phyloP scores from a whole-genome alignment of 2,113 vertebrate genomes.

The Myrmecobius fasciatus region DNA sequence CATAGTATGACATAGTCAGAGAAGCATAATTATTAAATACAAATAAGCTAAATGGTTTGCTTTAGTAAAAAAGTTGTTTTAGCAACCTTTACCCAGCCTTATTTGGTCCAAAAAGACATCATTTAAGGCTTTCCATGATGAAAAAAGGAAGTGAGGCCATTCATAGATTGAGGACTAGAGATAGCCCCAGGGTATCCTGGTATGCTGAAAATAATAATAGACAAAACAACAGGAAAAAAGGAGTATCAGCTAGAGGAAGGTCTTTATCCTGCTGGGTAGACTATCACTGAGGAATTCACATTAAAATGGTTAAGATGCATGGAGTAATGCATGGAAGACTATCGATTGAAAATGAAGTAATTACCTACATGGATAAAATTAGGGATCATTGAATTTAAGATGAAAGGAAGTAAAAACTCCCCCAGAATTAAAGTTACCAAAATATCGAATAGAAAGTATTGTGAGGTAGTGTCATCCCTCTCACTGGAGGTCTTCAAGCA shows the following conservation, averaged over 20 bases:
- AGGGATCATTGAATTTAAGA: not conserved
- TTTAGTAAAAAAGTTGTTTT: no score
- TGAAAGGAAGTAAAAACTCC: not conserved
- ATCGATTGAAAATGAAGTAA: not conserved
- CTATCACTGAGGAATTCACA: no score
- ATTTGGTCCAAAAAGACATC: not conserved
- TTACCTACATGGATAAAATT: not conserved
- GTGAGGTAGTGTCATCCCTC: not conserved
- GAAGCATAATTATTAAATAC: not conserved
- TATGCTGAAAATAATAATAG: not conserved
- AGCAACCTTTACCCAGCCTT: not conserved
- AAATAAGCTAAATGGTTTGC: not conserved
- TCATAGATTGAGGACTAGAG: not conserved
- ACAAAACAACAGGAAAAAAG: not conserved
- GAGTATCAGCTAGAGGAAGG: not conserved
- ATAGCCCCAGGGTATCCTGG: not conserved
- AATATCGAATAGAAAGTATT: not conserved
- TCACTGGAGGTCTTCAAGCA: not conserved
- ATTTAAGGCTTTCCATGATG: not conserved
- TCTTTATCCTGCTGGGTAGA: no score
- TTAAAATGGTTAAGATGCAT: not conserved
- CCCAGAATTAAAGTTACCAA: not conserved
- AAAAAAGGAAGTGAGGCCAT: not conserved
- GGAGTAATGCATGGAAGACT: not conserved
- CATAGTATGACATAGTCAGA: not conserved